Base-by-base conservation (phyloP, 2,888 invertebrate genomes). In the Volucella inflata region DNA sequence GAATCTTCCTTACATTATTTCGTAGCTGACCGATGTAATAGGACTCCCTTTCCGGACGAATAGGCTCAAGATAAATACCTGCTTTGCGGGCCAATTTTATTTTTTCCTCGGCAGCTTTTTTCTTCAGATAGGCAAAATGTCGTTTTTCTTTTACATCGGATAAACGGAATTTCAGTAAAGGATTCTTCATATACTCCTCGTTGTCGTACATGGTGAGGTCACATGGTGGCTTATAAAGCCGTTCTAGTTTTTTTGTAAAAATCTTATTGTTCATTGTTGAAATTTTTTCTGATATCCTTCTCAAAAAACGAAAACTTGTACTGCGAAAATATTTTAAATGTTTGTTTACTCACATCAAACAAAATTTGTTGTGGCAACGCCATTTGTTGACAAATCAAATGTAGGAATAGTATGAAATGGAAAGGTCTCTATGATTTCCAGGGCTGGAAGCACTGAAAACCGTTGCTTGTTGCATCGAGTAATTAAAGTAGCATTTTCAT, bases 1-100 rank as follows among this genome's bases (percentile, higher is more conserved):
- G 92, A 57, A 95, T 93, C 84, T 93, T 91, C 2, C 94, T 92
- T 0, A 95, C 95, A 88, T 93, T 94, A 87, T 93, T 91, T n/a
- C 94, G 92, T 38, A 95, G 89, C 17, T 94, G 93, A 36, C 93
- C 92, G 60, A 94, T 93, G 87, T 94, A 93, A 62, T 93, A 91
- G 1, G 92, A 90, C 88, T 94, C 93, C 2, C 93, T 92, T 88
- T 93, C 90, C 51, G 93, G 93, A 3, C 94, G 91, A 12, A 90
- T 89, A 55, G 94, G 94, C 81, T 94, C 93, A 2, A 91, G 89
- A 8, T 92, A 90, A 2, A 82, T 82, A 40, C 88, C 85, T 0
- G 85, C 87, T 11, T 87, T 88, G 2, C 85, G 87, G 3, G 89
- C 89, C 46, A 92, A 75, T 75, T 90, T 89, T 10, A 92, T 89